Conservation (phyloP, 1,140 invertebrate species). For the Geopemphigus sp. region DNA sequence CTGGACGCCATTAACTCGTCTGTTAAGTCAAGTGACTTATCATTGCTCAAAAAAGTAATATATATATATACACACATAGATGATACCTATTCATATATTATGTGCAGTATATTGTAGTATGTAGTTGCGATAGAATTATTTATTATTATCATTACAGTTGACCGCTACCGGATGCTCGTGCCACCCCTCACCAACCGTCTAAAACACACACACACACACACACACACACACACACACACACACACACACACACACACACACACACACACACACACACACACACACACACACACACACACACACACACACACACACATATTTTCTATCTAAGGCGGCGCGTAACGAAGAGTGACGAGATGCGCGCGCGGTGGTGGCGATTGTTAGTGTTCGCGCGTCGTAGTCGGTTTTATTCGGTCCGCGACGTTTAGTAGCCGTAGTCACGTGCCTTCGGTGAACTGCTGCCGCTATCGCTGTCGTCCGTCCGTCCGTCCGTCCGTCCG, state of each 20-base stretch:
- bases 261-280: too few species aligned
- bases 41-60: too few species aligned
- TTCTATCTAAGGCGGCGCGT: conserved; percentile 9
- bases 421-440: conserved; percentile 25
- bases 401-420: conserved; percentile 22
- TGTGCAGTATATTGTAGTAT: too few species aligned
- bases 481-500: background rate
- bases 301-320: background rate
- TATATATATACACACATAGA: too few species aligned
- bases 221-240: background rate
- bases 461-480: background rate
- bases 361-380: background rate
- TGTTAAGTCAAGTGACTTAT: too few species aligned
- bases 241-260: too few species aligned
- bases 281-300: background rate
- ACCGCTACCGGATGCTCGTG: conserved; percentile 19
- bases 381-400: conserved; percentile 23
- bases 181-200: background rate
- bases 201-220: background rate
- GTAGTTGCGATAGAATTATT: background rate
- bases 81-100: too few species aligned
- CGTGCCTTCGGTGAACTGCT: conserved; percentile 1
- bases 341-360: conserved; percentile 3
- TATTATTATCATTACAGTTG: conserved; percentile 34
- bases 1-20: too few species aligned